A percentile compares a stretch with the other conserved stretches of the same genome.
Conservation (phyloP, 2,888 invertebrate genomes). For the Drosophila cracens region DNA sequence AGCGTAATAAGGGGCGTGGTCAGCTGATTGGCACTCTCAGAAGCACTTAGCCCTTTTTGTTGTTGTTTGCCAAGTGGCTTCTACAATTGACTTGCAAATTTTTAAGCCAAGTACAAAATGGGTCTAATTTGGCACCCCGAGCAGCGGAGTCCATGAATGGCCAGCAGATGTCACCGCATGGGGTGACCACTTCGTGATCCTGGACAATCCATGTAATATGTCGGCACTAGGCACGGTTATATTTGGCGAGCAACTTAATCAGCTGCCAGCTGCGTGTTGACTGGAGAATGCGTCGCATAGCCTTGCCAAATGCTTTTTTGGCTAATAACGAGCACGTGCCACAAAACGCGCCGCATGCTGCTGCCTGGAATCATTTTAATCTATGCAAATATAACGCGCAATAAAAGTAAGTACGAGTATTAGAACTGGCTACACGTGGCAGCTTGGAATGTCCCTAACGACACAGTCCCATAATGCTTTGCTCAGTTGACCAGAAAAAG, state of each 20-base stretch:
- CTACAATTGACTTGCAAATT: slow-evolving; percentile 45
- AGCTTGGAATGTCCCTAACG: slow-evolving; percentile 10
- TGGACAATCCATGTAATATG: slow-evolving; percentile 11
- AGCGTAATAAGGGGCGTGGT: slow-evolving; percentile 9
- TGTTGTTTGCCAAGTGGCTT: slow-evolving; percentile 39
- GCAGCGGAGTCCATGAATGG: not conserved
- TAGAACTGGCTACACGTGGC: slow-evolving; percentile 35
- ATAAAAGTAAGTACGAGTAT: slow-evolving; percentile 1
- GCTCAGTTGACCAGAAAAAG: not conserved
- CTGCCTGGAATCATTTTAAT: slow-evolving; percentile 6
- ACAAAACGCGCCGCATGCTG: slow-evolving; percentile 4
- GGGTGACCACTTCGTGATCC: slow-evolving; percentile 20
- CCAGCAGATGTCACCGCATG: slow-evolving; percentile 12
- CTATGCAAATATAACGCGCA: slow-evolving; percentile 9
- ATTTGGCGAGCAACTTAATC: not conserved
- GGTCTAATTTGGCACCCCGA: slow-evolving; percentile 21
- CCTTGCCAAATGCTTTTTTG: slow-evolving; percentile 7
- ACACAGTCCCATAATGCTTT: slow-evolving; percentile 14
- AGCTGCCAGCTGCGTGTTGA: slow-evolving; percentile 4
- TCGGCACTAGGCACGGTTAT: slow-evolving; percentile 4
- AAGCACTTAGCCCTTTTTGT: slow-evolving; percentile 20
- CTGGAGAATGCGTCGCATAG: not conserved
- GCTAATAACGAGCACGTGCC: slow-evolving; percentile 64
- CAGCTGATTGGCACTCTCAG: slow-evolving; percentile 44
- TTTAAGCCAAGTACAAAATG: slow-evolving; percentile 32